Evolutionary conservation across 2,888 invertebrate genomes (phyloP).

Genomic region (Hypomecis atomaria): DNA sequence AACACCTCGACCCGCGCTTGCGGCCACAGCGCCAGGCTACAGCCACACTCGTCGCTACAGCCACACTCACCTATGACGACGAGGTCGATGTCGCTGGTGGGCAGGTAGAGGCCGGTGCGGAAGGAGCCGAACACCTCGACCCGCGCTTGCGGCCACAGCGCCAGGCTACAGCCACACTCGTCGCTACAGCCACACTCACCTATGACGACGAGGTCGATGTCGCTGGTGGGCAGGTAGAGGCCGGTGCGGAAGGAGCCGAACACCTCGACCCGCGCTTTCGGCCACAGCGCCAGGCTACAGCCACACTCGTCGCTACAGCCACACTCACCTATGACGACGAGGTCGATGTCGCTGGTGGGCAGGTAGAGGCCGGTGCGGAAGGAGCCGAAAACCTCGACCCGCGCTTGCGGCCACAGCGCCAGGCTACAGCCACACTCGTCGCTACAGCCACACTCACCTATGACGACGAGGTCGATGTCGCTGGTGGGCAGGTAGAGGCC

Average conservation of each 20-base stretch:
- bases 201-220: conserved; percentile 87
- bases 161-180: too few relatives aligned
- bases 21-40: conserved; percentile 88
- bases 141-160: too few relatives aligned
- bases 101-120: too few relatives aligned
- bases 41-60: too few relatives aligned
- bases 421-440: conserved; percentile 86
- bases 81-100: too few relatives aligned
- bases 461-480: conserved; percentile 88
- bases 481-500: conserved; percentile 99
- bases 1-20: conserved; percentile 98
- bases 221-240: conserved; percentile 98
- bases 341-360: conserved; percentile 94
- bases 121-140: too few relatives aligned
- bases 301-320: too few relatives aligned
- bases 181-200: conserved; percentile 59
- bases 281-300: conserved; percentile 96
- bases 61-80: too few relatives aligned
- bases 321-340: too few relatives aligned
- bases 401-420: conserved; percentile 95
- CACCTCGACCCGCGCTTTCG: conserved; percentile 96
- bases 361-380: conserved; percentile 98
- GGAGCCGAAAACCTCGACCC: conserved; percentile 99
- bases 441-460: conserved; percentile 74
- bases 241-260: conserved; percentile 99